Evolutionary conservation across 2,113 vertebrate genomes (phyloP).

Genomic region (Chroicocephalus ridibundus): DNA sequence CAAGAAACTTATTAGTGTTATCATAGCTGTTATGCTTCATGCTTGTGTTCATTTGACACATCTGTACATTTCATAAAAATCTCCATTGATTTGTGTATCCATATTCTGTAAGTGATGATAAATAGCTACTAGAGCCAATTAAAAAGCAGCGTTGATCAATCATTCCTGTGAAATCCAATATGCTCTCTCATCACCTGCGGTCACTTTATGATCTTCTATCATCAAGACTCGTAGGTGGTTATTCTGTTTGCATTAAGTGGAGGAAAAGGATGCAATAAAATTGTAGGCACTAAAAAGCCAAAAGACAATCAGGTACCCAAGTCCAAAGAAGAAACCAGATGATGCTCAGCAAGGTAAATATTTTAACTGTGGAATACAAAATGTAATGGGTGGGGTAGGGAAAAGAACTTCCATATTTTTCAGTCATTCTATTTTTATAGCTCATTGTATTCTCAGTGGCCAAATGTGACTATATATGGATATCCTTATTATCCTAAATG

Average conservation of each 20-base stretch:
- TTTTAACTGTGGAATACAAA: neutral
- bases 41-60: neutral
- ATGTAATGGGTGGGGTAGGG: rapidly evolving
- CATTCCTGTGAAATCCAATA: neutral
- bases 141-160: neutral
- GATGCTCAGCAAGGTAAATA: neutral
- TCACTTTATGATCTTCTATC: neutral
- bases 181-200: neutral
- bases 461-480: neutral
- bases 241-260: neutral
- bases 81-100: neutral
- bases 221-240: neutral
- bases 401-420: neutral
- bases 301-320: neutral
- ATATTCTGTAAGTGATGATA: neutral
- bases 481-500: neutral
- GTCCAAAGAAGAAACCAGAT: neutral
- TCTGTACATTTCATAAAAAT: neutral
- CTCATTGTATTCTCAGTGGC: neutral
- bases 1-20: neutral
- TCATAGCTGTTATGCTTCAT: neutral
- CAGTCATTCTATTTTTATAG: neutral
- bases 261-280: neutral
- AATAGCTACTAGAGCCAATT: neutral
- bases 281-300: neutral